Percentiles rank a stretch among this genome's conserved stretches.
These are phyloP conservation scores for Caretta caretta DNA, from an alignment of 2,113 vertebrate genomes.

Conservation along the genomic window DNA sequence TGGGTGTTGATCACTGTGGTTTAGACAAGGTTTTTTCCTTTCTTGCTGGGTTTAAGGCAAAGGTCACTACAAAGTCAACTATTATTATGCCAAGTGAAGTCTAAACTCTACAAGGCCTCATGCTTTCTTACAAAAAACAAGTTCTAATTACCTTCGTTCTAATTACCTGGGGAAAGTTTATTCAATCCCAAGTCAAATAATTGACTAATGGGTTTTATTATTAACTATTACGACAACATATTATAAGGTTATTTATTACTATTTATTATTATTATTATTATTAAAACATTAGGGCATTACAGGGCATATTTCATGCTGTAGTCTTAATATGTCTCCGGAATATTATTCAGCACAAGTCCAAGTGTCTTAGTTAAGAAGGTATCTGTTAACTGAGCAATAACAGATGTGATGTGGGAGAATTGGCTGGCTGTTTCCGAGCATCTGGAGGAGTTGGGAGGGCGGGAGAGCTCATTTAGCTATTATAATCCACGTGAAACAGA, in stretches of 20 bases:
- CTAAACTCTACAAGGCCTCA: not conserved
- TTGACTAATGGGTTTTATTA: not conserved
- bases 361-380: not conserved
- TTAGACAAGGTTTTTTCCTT: constrained; percentile 42
- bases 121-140: not conserved
- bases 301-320: not conserved
- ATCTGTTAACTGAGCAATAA: not conserved
- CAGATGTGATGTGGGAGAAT: not conserved
- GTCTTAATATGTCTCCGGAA: not conserved
- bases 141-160: not conserved
- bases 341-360: not conserved
- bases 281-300: not conserved
- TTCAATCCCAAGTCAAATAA: not conserved
- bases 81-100: not conserved
- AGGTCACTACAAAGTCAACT: constrained; percentile 52
- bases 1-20: constrained; percentile 32
- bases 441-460: not conserved
- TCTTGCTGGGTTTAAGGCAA: constrained; percentile 45
- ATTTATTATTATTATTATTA: not conserved
- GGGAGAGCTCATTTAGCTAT: not conserved
- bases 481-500: not conserved
- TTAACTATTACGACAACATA: not conserved
- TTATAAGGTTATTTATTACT: not conserved
- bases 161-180: not conserved
- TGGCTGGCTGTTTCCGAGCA: not conserved